These are phyloP conservation scores for Pomacea canaliculata DNA, from an alignment of 2,888 invertebrate species.

Conservation along the genomic window DNA sequence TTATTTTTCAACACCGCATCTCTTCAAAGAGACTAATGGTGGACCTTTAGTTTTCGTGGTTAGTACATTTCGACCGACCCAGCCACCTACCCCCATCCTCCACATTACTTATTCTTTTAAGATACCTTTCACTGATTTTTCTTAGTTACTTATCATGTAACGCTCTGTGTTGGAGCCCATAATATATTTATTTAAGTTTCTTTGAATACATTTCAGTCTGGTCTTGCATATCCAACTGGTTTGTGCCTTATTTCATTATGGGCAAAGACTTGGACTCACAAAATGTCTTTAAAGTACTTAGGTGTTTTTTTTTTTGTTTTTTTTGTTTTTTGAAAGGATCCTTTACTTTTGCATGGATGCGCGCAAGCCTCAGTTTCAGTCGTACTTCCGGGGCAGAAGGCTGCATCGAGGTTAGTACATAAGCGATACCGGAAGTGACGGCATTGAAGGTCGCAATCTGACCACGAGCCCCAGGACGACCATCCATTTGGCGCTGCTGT, in stretches of 20 bases:
- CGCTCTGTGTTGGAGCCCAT: too few species aligned
- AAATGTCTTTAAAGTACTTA: too few species aligned
- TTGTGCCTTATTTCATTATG: too few species aligned
- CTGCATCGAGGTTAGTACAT: constrained; percentile 38
- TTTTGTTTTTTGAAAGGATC: too few species aligned
- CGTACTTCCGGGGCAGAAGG: constrained; percentile 36
- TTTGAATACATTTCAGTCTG: too few species aligned
- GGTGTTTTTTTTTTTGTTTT: too few species aligned
- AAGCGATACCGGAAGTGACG: constrained; percentile 39
- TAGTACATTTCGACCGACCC: background rate
- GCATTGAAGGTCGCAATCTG: constrained; percentile 43
- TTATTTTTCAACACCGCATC: background rate
- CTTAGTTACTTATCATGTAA: too few species aligned
- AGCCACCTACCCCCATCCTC: constrained; percentile 5
- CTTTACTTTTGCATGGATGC: constrained; percentile 40
- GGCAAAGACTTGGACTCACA: too few species aligned
- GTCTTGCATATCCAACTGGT: too few species aligned
- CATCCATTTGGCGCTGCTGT: constrained; percentile 33
- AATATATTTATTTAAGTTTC: too few species aligned
- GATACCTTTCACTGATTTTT: too few species aligned
- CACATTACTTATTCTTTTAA: too few species aligned
- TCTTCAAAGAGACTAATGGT: background rate
- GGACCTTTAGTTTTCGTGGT: background rate
- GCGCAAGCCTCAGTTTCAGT: constrained; percentile 32
- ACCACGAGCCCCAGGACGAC: constrained; percentile 44